Evolutionary conservation across 1,140 invertebrate species (phyloP).

Genomic region (Temnothorax nylanderi): DNA sequence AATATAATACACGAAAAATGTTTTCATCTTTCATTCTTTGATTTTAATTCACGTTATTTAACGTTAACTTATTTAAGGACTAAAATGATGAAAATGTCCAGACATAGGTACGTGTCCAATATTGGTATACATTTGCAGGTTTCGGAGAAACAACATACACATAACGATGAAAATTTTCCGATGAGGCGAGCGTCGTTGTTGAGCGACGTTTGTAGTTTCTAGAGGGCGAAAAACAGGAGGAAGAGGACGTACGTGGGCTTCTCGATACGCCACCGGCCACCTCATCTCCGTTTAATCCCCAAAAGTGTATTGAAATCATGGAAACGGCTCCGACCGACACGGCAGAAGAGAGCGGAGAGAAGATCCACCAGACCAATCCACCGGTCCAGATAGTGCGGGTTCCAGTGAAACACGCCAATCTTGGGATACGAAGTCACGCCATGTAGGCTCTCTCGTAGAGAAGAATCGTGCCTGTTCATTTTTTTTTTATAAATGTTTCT

Average conservation of each 20-base stretch:
- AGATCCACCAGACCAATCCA: conserved; percentile 63
- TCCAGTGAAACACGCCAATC: conserved; percentile 84
- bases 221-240: not conserved
- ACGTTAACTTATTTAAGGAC: no score
- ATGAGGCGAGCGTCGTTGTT: not conserved
- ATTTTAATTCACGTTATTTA: no score
- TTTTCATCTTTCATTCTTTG: no score
- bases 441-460: conserved; percentile 76
- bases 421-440: conserved; percentile 84
- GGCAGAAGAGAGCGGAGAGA: conserved; percentile 76
- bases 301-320: conserved; percentile 68
- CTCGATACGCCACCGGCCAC: no score
- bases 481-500: not conserved
- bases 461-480: not conserved
- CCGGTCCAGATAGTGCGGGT: conserved; percentile 78
- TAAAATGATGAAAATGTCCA: no score
- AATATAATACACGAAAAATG: no score
- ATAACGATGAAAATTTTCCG: not conserved
- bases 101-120: no score
- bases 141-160: not conserved
- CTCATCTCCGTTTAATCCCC: not conserved
- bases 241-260: not conserved
- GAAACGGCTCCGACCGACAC: conserved; percentile 70
- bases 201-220: not conserved
- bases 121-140: not conserved